Evolutionary conservation across 2,797 vertebrate genomes (phyloP).

Genomic region (Calcarius lapponicus): DNA sequence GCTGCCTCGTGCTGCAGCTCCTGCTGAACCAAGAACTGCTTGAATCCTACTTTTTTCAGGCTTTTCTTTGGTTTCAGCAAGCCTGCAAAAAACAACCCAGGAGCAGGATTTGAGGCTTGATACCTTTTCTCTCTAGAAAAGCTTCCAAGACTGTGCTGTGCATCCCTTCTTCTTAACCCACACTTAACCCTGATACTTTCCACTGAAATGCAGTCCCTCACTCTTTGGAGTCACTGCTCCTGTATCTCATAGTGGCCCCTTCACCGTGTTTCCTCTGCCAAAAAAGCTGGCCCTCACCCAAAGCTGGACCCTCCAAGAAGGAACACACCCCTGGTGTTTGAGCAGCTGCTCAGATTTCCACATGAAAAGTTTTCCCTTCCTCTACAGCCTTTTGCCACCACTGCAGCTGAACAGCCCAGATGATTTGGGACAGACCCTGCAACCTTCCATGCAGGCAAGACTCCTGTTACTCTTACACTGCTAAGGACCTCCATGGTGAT

Average conservation of each 20-base stretch:
- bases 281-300: neutral
- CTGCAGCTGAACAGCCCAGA: neutral
- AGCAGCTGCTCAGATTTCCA: neutral
- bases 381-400: fast-evolving
- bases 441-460: neutral
- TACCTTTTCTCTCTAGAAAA: neutral
- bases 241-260: fast-evolving
- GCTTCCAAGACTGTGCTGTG: neutral
- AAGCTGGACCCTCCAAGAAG: neutral
- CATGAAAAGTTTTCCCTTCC: neutral
- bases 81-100: neutral
- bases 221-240: neutral
- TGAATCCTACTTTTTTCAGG: neutral
- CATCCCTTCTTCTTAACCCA: neutral
- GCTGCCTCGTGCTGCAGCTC: neutral
- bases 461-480: neutral
- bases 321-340: fast-evolving
- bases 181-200: neutral
- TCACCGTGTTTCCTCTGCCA: neutral
- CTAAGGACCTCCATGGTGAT: neutral
- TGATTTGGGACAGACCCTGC: neutral
- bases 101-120: neutral
- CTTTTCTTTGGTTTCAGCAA: neutral
- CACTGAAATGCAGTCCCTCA: neutral
- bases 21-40: fast-evolving